Evolutionary conservation across 92 coral and sea anemone species (phyloP), one percentile per base, ranked within the genome.

Genomic region (Porites lobata): DNA sequence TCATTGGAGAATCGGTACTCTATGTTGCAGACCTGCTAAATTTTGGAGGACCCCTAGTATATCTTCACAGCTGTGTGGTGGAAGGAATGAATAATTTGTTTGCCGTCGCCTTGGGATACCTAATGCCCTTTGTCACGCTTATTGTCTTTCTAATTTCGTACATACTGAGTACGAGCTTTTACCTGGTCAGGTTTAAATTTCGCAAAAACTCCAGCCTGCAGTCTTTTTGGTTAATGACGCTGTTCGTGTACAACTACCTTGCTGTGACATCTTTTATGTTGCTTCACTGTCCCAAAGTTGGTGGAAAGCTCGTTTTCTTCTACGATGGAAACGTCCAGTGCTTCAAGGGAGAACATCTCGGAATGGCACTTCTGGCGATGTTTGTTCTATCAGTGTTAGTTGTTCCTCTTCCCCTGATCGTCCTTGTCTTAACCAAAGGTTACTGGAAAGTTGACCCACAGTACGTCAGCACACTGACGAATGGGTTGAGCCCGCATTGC

Each of bases 361-460:
- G 73, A 0, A 91, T 98, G 92, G 81, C 96, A 1, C 38, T 98
- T 13, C 19, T 94, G 8, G 93, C 99, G 1, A 21, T 89, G 32
- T 12, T 94, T 43, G 96, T 94, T 62, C 43, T 98, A 26, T 11
- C 77, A 5, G 80, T 68, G 22, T 58, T 92, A 8, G 82, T 96
- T 2, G 66, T 96, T 21, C 94, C 98, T 3, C 98, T 96, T 9
- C 96, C 96, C 1, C 32, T 98, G 11, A 79, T 94, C 54, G 88
- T 96, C 15, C 56, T 94, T 14, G 78, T 92, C 5, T 90, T 96
- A 7, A 96, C 96, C 18, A 87, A 85, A 20, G 96, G 95, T 15
- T 82, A 85, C 78, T 91, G 98, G 93, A 98, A 91, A 65, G 96
- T 98, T 11, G 98, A 96, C 69, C 99, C 99, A 0, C 99, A 98